These are phyloP conservation scores for Chydorus sphaericus DNA, from an alignment of 2,888 invertebrate species.

Conservation along the genomic window DNA sequence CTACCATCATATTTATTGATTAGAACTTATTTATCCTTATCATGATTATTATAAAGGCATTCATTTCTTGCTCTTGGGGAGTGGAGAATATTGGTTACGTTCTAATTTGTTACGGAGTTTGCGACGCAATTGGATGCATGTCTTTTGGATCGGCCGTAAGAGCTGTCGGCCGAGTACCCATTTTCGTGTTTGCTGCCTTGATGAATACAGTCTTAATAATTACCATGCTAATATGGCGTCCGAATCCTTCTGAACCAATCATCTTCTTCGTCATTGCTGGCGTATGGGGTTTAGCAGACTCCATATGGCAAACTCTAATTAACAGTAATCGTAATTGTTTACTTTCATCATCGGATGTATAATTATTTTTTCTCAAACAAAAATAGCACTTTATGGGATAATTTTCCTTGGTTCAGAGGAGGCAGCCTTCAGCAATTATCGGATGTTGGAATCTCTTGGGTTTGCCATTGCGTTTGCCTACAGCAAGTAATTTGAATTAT, in stretches of 20 bases:
- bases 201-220: slow-evolving; percentile 65
- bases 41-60: too few relatives aligned
- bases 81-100: slow-evolving; percentile 89
- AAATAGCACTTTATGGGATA: slow-evolving; percentile 60
- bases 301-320: slow-evolving; percentile 88
- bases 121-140: slow-evolving; percentile 79
- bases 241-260: slow-evolving; percentile 59
- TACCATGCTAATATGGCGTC: slow-evolving; percentile 69
- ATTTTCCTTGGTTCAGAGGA: slow-evolving; percentile 72
- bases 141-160: slow-evolving; percentile 85
- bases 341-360: too few relatives aligned
- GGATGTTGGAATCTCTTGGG: slow-evolving; percentile 81
- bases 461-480: slow-evolving; percentile 72
- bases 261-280: slow-evolving; percentile 80
- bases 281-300: slow-evolving; percentile 87
- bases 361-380: too few relatives aligned
- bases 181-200: slow-evolving; percentile 50
- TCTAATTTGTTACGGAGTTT: slow-evolving; percentile 92
- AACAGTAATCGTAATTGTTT: too few relatives aligned
- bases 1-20: too few relatives aligned
- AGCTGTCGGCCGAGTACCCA: slow-evolving; percentile 71
- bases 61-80: slow-evolving; percentile 73
- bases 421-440: slow-evolving; percentile 82
- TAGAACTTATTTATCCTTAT: too few relatives aligned
- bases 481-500: too few relatives aligned